These are phyloP conservation scores for Tetragonula carbonaria DNA, from an alignment of 2,888 invertebrate species.

Conservation along the genomic window DNA sequence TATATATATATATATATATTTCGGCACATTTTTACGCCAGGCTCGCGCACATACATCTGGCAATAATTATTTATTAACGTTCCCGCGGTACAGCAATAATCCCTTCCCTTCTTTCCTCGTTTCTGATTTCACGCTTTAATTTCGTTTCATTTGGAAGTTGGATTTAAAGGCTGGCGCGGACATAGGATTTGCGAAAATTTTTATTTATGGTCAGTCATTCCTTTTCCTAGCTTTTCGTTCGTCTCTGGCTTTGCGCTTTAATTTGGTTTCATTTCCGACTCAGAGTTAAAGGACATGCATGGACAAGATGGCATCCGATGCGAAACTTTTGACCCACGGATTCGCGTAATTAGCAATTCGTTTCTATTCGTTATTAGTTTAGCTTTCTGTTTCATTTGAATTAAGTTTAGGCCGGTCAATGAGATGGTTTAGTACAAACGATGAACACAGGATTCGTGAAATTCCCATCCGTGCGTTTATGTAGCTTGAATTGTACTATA, in stretches of 20 bases:
- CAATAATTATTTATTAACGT: slow-evolving; percentile 43
- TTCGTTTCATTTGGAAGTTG: neutral
- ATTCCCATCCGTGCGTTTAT: neutral
- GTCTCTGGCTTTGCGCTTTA: no score
- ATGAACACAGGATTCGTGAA: neutral
- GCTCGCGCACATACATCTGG: slow-evolving; percentile 20
- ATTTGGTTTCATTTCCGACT: no score
- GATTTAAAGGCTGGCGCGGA: neutral
- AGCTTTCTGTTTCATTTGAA: neutral
- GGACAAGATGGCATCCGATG: no score
- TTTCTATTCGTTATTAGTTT: no score
- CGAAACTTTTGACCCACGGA: no score
- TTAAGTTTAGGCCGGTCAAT: neutral
- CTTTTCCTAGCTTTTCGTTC: no score
- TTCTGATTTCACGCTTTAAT: neutral
- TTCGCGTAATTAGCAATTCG: no score
- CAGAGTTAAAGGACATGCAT: no score
- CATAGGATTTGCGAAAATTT: neutral
- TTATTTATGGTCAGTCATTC: neutral
- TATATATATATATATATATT: slow-evolving; percentile 44
- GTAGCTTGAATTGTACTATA: no score
- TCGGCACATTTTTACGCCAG: neutral
- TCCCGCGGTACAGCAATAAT: neutral
- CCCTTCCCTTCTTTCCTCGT: neutral
- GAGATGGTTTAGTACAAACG: no score